phyloP scores from a whole-genome alignment of 2,888 invertebrate species.

The Baronia brevicornis region DNA sequence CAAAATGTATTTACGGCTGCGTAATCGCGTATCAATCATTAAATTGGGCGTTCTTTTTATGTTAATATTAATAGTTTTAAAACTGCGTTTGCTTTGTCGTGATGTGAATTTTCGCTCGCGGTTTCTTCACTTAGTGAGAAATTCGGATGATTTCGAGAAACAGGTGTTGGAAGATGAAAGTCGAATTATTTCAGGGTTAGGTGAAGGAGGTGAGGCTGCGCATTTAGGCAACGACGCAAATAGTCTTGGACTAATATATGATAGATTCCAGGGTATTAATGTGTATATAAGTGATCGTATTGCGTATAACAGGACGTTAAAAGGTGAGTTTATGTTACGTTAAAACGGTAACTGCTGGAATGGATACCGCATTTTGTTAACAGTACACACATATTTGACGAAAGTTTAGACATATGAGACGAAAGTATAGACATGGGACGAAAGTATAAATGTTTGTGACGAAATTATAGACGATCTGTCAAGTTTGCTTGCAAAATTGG shows the following conservation, averaged over 20 bases:
- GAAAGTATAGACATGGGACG: too few species aligned
- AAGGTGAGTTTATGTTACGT: slow-evolving; percentile 58
- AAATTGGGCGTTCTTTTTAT: slow-evolving; percentile 45
- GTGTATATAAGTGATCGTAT: slow-evolving; percentile 91
- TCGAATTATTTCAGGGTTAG: slow-evolving; percentile 80
- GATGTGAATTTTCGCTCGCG: slow-evolving; percentile 46
- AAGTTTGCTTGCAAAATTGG: too few species aligned
- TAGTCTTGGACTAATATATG: slow-evolving; percentile 79
- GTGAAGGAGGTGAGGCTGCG: slow-evolving; percentile 81
- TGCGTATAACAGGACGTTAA: slow-evolving; percentile 86
- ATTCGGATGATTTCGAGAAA: slow-evolving; percentile 52
- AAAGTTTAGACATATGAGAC: too few species aligned
- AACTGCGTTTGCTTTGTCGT: slow-evolving; percentile 59
- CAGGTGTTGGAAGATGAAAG: slow-evolving; percentile 78
- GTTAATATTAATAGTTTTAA: slow-evolving; percentile 46
- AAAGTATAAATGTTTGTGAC: too few species aligned
- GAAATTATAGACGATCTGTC: too few species aligned
- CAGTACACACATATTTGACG: too few species aligned
- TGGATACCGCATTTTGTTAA: too few species aligned
- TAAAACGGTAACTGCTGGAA: too few species aligned
- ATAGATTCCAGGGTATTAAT: slow-evolving; percentile 91
- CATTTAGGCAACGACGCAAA: slow-evolving; percentile 80
- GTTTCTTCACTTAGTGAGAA: slow-evolving; percentile 32
- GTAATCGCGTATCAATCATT: slow-evolving; percentile 54
- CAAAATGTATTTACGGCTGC: slow-evolving; percentile 54